phyloP scores from a whole-genome alignment of 30 jellyfish, hydroid and myxozoan genomes.

The Aurelia coerulea region DNA sequence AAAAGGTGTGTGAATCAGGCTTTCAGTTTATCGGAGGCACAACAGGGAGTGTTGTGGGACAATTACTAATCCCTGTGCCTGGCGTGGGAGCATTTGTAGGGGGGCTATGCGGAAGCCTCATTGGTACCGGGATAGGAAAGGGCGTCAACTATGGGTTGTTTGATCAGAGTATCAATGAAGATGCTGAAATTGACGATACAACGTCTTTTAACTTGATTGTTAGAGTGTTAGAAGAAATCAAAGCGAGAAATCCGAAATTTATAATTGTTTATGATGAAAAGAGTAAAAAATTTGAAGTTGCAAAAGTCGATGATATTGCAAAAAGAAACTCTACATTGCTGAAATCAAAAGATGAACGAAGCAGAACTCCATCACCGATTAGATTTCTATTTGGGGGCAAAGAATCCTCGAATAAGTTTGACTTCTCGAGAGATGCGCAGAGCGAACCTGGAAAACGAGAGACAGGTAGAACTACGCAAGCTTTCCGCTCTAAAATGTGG shows the following conservation, averaged over 20 bases:
- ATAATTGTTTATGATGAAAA: slow-evolving; percentile 69
- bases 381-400: background rate
- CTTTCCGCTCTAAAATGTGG: background rate
- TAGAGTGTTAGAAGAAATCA: slow-evolving; percentile 23
- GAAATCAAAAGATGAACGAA: background rate
- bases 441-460: background rate
- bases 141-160: slow-evolving; percentile 95
- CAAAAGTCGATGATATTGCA: slow-evolving; percentile 20
- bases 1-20: slow-evolving; percentile 96
- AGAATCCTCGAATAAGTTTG: background rate
- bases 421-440: background rate
- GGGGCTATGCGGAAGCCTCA: slow-evolving; percentile 97
- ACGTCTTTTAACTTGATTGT: slow-evolving; percentile 10
- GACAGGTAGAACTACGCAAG: background rate
- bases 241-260: slow-evolving; percentile 44
- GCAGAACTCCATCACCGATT: background rate
- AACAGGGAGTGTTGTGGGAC: slow-evolving; percentile 98
- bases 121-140: slow-evolving; percentile 96
- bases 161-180: slow-evolving; percentile 30
- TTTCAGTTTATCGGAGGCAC: slow-evolving; percentile 98
- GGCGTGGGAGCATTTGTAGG: slow-evolving; percentile 98
- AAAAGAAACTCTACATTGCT: background rate
- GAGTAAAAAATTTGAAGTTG: slow-evolving; percentile 35
- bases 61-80: slow-evolving; percentile 93
- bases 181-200: background rate